Evolutionary conservation across 1,140 invertebrate species (phyloP), one percentile per base, ranked within the genome.

Genomic region (Cydia pomonella): DNA sequence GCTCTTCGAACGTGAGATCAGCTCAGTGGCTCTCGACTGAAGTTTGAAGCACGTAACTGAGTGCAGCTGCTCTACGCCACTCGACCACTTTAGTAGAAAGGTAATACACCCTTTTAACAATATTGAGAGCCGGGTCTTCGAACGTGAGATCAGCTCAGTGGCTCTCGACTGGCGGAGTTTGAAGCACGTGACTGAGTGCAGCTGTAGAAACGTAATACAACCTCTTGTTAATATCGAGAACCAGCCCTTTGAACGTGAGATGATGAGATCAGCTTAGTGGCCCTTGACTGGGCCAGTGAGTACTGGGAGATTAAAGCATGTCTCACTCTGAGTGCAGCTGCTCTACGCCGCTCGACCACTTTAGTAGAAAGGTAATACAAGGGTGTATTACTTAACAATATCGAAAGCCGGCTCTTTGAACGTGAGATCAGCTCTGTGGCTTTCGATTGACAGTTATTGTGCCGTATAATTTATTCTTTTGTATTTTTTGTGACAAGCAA

Each of bases 211-310:
- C 96, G 98, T 98, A 73, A 50, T 7, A 12, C 4, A 44, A n/a
- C 7, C 62, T 33, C 5, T n/a, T n/a, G n/a, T n/a, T n/a, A 38
- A 38, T 38, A 38, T 38, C 33, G 7, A 38, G 33, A 38, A 9
- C 33, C 33, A 2, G 74, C 90, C 81, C 72, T 84, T 97, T 41
- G 94, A 94, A 66, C 94, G 94, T 50, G 97, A 98, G 89, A 91
- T 98, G n/a, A n/a, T 50, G 97, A 98, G 89, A 91, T 98, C 50
- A 95, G 96, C 77, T 96, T 97, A 0, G 97, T 99, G 2, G 97
- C 98, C 0, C 88, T 99, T 13, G 97, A 98, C 87, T 99, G 98
- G 98, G 98, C n/a, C n/a, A n/a, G n/a, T n/a, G n/a, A n/a, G n/a
- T n/a, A n/a, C n/a, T n/a, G n/a, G 97, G 88, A 95, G 97, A 6